Base-by-base conservation (phyloP, 2,797 vertebrate species). In the Crocidura indochinensis region DNA sequence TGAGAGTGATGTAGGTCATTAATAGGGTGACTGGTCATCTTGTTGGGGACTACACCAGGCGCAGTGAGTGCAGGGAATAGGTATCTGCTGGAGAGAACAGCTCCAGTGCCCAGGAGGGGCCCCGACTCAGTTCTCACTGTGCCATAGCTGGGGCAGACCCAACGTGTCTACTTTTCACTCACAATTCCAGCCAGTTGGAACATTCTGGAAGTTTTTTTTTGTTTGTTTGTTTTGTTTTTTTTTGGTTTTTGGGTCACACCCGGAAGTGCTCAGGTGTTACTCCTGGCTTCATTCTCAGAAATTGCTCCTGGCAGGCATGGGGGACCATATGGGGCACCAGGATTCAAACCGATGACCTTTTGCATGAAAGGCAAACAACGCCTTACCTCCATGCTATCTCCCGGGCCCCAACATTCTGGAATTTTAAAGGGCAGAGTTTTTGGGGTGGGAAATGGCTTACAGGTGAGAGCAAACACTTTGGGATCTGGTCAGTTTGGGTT, bases 61-160 rank as follows among this genome's bases (percentile, higher is more conserved):
- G 3, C 10, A 11, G 24, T 6, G 64, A 10, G 24, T 24, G 24
- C 47, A 69, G 2, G 31, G 64, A 27, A 26, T 20, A 27, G 27
- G 24, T 10, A 17, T 60, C 12, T 20, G 53, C 64, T 26, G 27
- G 64, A 65, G 24, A 8, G 20, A 27, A 8, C 22, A 8, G 22
- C 10, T 27, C n/a, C 12, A 0, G 22, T 19, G 6, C 19, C n/a
- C 44, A 22, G 65, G 15, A 65, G 8, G 46, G 22, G 60, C 60
- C 0, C 8, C 38, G 38, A 38, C 38, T 1, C 27, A 10, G 38
- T 0, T 0, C 0, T 3, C 67, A 10, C 29, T 2, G 44, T 51
- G 26, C n/a, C 26, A 29, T 46, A 6, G 8, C 0, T 10, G 38
- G 83, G 83, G 27, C 14, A 77, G n/a, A 73, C 7, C 15, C 24